These are phyloP conservation scores for Cephalotes varians DNA, from an alignment of 2,888 invertebrate genomes.

Conservation along the genomic window DNA sequence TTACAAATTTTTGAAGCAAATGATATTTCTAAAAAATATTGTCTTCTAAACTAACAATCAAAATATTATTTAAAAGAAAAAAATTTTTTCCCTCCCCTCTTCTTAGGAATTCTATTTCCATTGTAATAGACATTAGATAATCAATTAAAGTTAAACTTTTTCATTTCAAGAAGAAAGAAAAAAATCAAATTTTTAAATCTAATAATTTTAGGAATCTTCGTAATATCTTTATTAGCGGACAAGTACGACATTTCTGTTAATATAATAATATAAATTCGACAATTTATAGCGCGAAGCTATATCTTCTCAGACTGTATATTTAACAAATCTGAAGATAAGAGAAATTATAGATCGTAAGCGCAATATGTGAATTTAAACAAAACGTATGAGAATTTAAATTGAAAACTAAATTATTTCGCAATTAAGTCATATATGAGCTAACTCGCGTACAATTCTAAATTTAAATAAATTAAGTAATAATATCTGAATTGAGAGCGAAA, in stretches of 20 bases:
- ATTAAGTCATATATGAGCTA: background rate
- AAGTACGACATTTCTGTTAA: background rate
- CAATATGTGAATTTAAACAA: background rate
- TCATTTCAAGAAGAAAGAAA: background rate
- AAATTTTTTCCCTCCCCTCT: background rate
- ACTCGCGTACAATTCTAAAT: background rate
- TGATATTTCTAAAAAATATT: no score
- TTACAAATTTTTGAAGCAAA: background rate
- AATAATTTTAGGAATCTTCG: background rate
- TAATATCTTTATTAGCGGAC: background rate
- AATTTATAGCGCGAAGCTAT: background rate
- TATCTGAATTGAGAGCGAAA: background rate
- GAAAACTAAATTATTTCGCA: background rate
- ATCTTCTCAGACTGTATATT: background rate
- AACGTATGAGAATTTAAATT: background rate
- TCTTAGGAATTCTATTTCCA: background rate
- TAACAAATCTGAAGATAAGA: slow-evolving; percentile 3
- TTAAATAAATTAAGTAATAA: background rate
- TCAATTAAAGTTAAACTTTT: background rate
- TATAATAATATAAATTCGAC: background rate
- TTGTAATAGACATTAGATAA: background rate
- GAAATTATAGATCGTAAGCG: background rate
- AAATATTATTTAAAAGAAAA: background rate
- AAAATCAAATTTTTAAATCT: background rate
- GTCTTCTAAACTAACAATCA: no score